phyloP scores from a whole-genome alignment of 2,797 vertebrate species.

The Notolabrus celidotus region DNA sequence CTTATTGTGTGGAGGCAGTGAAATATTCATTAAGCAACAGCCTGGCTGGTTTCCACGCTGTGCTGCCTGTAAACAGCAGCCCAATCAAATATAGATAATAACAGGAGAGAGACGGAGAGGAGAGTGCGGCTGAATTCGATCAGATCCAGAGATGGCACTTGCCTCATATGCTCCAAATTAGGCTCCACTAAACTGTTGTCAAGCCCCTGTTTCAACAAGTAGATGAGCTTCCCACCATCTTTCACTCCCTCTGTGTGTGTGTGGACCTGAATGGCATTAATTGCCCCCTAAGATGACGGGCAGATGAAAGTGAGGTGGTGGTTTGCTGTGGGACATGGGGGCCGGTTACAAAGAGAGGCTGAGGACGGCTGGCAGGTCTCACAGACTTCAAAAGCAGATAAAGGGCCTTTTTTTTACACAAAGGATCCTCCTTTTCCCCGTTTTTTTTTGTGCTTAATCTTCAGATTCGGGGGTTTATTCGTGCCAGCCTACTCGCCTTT shows the following conservation, averaged over 20 bases:
- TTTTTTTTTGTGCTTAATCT: slow-evolving; percentile 73
- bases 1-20: slow-evolving; percentile 71
- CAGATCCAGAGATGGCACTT: slow-evolving; percentile 46
- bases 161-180: slow-evolving; percentile 55
- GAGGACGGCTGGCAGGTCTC: slow-evolving; percentile 80
- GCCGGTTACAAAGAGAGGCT: slow-evolving; percentile 72
- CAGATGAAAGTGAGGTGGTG: slow-evolving; percentile 80
- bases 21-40: slow-evolving; percentile 78
- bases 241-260: slow-evolving; percentile 34
- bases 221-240: slow-evolving; percentile 48
- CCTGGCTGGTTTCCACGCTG: slow-evolving; percentile 56
- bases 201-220: slow-evolving; percentile 64
- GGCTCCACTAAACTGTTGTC: slow-evolving; percentile 70
- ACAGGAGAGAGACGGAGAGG: slow-evolving; percentile 16
- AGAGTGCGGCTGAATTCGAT: slow-evolving; percentile 16
- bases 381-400: slow-evolving; percentile 83
- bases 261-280: slow-evolving; percentile 81
- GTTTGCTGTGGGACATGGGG: slow-evolving; percentile 74
- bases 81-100: slow-evolving; percentile 68
- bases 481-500: slow-evolving; percentile 73
- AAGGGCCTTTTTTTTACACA: slow-evolving; percentile 76
- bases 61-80: slow-evolving; percentile 64
- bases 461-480: slow-evolving; percentile 73
- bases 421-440: slow-evolving; percentile 58
- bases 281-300: slow-evolving; percentile 82